Base-by-base conservation (phyloP, 2,113 vertebrate species). In the Eretmochelys imbricata region DNA sequence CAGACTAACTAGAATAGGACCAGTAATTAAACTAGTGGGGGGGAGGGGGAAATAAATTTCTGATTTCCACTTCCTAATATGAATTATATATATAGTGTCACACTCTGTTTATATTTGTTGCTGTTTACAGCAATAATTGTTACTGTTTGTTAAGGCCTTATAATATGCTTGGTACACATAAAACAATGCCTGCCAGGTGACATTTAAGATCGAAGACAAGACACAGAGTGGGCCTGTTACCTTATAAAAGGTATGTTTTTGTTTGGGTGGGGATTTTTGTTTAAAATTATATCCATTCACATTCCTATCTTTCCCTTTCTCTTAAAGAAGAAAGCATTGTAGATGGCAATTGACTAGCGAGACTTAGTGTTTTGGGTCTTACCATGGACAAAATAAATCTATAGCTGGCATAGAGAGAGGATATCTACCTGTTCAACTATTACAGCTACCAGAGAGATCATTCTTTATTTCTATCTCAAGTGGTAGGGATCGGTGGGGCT, bases 371-470 rank as follows among this genome's bases (percentile, higher is more conserved):
- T 65, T n/a, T 17, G 12, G 14, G 31, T 35, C 62, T 65, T 65
- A 35, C 31, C 14, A n/a, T 24, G 80, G 65, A 94, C 51, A 4
- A 92, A 89, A 54, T 59, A 3, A 1, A 82, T 27, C 13, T 75
- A 29, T 20, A 79, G 25, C 6, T 85, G 62, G 49, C 8, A 38
- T 0, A 2, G 0, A 1, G 31, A 24, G 87, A 79, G 2, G 35
- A 46, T 85, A 87, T 94, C 11, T 14, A 89, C 13, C 50, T 81
- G 16, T 91, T 29, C 82, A 85, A 93, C 84, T n/a, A 55, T 42
- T 54, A 38, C 27, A 35, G 50, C 8, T 50, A 78, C 78, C 54
- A 29, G 89, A 72, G 4, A 4, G 38, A 3, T 3, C 72, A 22
- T 10, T 55, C 50, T 93, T 94, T 82, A 82, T 84, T 9, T 49